Percentiles rank a stretch among this genome's conserved stretches.
Evolutionary conservation across 2,888 invertebrate species (phyloP).

Genomic region (Tipula lateralis): DNA sequence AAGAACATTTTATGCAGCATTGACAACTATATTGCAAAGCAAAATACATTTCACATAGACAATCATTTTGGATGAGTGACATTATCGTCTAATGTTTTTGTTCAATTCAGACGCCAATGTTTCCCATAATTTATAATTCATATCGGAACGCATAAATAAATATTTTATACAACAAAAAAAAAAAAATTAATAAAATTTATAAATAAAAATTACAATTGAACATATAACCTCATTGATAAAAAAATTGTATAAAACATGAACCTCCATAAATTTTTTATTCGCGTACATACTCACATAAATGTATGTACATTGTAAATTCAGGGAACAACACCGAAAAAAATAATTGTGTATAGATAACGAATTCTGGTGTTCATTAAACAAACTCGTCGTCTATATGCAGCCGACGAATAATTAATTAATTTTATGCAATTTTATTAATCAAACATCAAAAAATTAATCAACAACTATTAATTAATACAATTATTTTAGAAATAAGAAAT

Average conservation of each 20-base stretch:
- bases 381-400: too few species aligned
- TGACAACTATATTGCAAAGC: too few species aligned
- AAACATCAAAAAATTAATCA: too few species aligned
- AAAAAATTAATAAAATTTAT: neutral
- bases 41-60: too few species aligned
- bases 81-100: neutral
- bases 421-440: too few species aligned
- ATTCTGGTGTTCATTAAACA: too few species aligned
- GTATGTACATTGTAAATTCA: neutral
- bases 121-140: constrained; percentile 19
- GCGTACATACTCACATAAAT: neutral
- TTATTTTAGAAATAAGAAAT: too few species aligned
- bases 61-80: neutral
- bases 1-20: too few species aligned
- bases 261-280: neutral
- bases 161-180: neutral
- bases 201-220: constrained; percentile 7
- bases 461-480: too few species aligned
- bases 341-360: too few species aligned
- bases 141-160: neutral
- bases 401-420: too few species aligned
- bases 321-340: too few species aligned
- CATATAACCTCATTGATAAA: constrained; percentile 6
- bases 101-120: neutral
- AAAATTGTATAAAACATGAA: neutral